Evolutionary conservation across 2,113 vertebrate species (phyloP), one percentile per base, ranked within the genome.

Genomic region (Pelmatolapia mariae): DNA sequence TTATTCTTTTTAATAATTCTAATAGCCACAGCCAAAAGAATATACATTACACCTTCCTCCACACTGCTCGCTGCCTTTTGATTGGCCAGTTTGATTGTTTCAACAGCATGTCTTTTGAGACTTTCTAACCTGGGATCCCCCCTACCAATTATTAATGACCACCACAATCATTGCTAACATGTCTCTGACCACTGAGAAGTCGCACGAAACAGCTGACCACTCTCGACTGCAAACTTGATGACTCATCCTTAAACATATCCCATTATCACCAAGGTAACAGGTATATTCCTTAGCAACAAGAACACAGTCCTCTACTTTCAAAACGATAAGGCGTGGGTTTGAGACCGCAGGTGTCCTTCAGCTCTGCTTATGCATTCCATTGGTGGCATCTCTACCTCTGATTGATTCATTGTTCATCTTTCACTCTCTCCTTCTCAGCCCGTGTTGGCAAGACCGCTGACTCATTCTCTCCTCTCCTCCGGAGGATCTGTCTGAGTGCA

Each of bases 241-340:
- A 95, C 83, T 93, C 94, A 95, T 90, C 68, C 57, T 88, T 86
- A 86, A 93, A 87, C 76, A 92, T 50, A 82, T 85, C 88, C 81
- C n/a, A 52, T 87, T 84, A 89, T 95, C 94, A 92, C 94, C 95
- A 86, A 82, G 94, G 94, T 93, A 96, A 95, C 94, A 93, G 93
- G 90, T 91, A 94, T 89, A 94, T 90, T 91, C 91, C 94, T 95
- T 91, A 95, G 95, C 94, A 96, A 96, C 95, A 90, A 50, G 88
- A 88, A 89, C 91, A 90, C 83, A 89, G 36, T 92, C 91, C 89
- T 90, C 85, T 83, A 40, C 84, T 86, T 52, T 89, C 78, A 45
- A 47, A 45, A 43, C 31, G 81, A 81, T 82, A 76, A 90, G 88
- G 91, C 85, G 91, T 94, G 88, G 92, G 92, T 87, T 92, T 89